Conservation (phyloP, 2,888 invertebrate genomes). For the Leptothorax acervorum region DNA sequence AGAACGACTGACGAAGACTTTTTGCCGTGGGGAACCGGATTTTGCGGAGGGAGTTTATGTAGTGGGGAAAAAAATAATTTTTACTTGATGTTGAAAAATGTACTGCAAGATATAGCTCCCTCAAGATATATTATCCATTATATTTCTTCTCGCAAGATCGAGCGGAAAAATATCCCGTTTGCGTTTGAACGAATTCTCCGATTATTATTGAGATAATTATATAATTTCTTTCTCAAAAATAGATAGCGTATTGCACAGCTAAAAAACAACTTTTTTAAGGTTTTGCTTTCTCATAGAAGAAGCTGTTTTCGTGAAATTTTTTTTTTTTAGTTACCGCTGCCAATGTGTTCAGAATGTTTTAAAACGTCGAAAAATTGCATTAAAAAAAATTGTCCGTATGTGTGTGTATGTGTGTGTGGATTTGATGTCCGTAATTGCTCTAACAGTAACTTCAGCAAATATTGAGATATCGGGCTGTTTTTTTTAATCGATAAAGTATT, state of each 20-base stretch:
- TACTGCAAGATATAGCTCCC: slow-evolving; percentile 6
- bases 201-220: not conserved
- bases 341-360: too few species aligned
- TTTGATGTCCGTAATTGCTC: too few species aligned
- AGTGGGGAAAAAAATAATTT: slow-evolving; percentile 34
- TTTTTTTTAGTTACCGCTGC: too few species aligned
- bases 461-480: too few species aligned
- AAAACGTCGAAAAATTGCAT: too few species aligned
- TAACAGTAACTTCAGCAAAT: too few species aligned
- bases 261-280: not conserved
- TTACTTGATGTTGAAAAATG: slow-evolving; percentile 35
- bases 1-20: slow-evolving; percentile 42
- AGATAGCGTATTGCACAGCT: not conserved
- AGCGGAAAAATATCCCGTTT: not conserved
- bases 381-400: too few species aligned
- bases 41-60: slow-evolving; percentile 3
- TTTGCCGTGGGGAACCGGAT: slow-evolving; percentile 29
- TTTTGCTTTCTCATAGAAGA: too few species aligned
- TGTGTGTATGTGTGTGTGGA: too few species aligned
- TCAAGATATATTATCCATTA: slow-evolving; percentile 25
- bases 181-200: not conserved
- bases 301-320: too few species aligned
- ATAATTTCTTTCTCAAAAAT: not conserved
- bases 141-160: slow-evolving; percentile 19
- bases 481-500: too few species aligned